A percentile compares a stretch with the other conserved stretches of the same genome.
phyloP scores from a whole-genome alignment of 2,797 vertebrate species.

The Poecilia gillii region DNA sequence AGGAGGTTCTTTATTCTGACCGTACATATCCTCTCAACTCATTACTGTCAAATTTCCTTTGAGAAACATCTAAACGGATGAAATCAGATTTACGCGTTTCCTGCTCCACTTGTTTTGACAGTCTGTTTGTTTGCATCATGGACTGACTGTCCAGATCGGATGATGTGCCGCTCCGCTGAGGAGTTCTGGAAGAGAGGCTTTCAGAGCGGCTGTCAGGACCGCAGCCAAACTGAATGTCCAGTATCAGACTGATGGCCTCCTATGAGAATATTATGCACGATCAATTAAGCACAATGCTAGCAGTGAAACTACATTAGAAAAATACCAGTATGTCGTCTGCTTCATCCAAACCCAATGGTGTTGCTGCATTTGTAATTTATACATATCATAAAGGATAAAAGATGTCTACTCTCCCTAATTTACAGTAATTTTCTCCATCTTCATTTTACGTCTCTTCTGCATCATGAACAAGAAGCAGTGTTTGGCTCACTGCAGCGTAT shows the following conservation, averaged over 20 bases:
- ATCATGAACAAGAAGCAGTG: neutral
- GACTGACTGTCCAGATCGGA: slow-evolving; percentile 44
- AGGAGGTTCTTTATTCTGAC: neutral
- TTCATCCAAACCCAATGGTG: neutral
- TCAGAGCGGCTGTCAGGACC: slow-evolving; percentile 63
- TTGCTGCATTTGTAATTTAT: neutral
- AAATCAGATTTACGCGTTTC: slow-evolving; percentile 56
- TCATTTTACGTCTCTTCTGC: slow-evolving; percentile 12
- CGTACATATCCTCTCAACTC: slow-evolving; percentile 21
- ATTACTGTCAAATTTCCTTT: slow-evolving; percentile 30
- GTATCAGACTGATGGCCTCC: slow-evolving; percentile 47
- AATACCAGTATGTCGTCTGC: neutral
- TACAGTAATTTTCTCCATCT: slow-evolving; percentile 1
- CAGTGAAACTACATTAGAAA: slow-evolving; percentile 13
- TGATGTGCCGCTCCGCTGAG: slow-evolving; percentile 43
- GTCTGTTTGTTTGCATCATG: slow-evolving; percentile 38
- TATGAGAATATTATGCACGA: slow-evolving; percentile 30
- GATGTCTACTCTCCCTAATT: neutral
- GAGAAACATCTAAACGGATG: slow-evolving; percentile 49
- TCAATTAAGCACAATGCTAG: slow-evolving; percentile 15
- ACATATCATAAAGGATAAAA: neutral
- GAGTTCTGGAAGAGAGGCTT: slow-evolving; percentile 44
- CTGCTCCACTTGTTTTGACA: slow-evolving; percentile 42
- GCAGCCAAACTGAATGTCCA: slow-evolving; percentile 32
- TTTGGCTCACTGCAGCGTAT: slow-evolving; percentile 12